Base-by-base conservation (phyloP, 2,797 vertebrate species). In the Falco rusticolus region DNA sequence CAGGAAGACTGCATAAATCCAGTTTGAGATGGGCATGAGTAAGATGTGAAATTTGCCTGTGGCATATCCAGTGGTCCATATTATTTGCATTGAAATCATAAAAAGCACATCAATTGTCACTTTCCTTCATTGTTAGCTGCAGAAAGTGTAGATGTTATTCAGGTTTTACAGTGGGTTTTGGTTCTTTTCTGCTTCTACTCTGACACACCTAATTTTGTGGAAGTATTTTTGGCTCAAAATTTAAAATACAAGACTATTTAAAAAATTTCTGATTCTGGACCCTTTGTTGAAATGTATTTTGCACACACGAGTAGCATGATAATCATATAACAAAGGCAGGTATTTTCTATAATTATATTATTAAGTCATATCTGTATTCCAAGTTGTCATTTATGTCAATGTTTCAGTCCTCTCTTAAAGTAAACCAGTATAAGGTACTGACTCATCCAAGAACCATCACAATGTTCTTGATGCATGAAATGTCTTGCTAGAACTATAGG, bases 381-480 rank as follows among this genome's bases (percentile, higher is more conserved):
- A 82, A 69, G 33, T 64, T 96, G 94, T 75, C 84, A 93, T 92
- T 93, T 90, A 92, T 96, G 97, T 93, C 94, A 91, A 70, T 79
- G 11, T 83, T 87, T 96, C 96, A 72, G 72, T 63, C 26, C 86
- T 96, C 96, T 95, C 97, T 96, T 94, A 91, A 96, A 96, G 90
- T 88, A 65, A 80, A 80, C 68, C 14, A 22, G 5, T 76, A 34
- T 53, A 83, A 72, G 87, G 56, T 85, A 69, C n/a, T 47, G 77
- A 92, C 61, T 96, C 61, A 75, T 95, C 88, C 89, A 95, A 71
- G 87, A 90, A 51, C 75, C 89, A 71, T 94, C 88, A 60, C 72
- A 68, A 56, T 95, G 84, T 89, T 85, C 92, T 96, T 96, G 95
- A 96, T 95, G 97, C 84, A 43, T 96, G 96, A 98, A 97, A 97